Conservation (phyloP, 2,888 invertebrate genomes). For the Diaprepes abbreviatus region DNA sequence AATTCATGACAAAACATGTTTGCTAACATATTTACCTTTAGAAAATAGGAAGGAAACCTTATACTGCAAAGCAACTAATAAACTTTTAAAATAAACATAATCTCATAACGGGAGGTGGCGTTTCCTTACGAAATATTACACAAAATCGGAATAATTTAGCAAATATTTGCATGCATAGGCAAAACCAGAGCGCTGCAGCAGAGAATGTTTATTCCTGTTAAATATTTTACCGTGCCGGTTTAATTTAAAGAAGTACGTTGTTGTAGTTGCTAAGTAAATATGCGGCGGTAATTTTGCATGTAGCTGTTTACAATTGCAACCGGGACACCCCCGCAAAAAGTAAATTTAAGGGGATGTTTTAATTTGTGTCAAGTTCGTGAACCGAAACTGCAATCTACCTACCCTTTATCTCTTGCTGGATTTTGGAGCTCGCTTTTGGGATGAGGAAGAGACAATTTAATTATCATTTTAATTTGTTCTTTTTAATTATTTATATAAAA, state of each 20-base stretch:
- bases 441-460: too few relatives aligned
- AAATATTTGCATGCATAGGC: conserved; percentile 47
- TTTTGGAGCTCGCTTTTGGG: neutral
- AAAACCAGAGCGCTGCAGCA: conserved; percentile 31
- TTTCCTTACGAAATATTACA: conserved; percentile 30
- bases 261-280: conserved; percentile 43
- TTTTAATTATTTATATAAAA: too few relatives aligned
- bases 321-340: conserved; percentile 18
- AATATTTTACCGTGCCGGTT: conserved; percentile 42
- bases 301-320: conserved; percentile 30
- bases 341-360: conserved; percentile 35
- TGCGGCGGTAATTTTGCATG: conserved; percentile 43
- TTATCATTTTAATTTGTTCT: too few relatives aligned
- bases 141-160: conserved; percentile 43
- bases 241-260: conserved; percentile 44
- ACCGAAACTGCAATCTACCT: conserved; percentile 16
- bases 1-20: too few relatives aligned
- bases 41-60: neutral
- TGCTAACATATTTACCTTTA: neutral
- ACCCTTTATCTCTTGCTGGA: neutral
- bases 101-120: conserved; percentile 26
- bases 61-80: neutral
- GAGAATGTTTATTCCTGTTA: conserved; percentile 44
- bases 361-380: conserved; percentile 27
- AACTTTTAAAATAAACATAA: conserved; percentile 10